Percentiles rank a stretch among this genome's conserved stretches.
phyloP scores from a whole-genome alignment of 2,113 vertebrate species.

The Micronisus gabar region DNA sequence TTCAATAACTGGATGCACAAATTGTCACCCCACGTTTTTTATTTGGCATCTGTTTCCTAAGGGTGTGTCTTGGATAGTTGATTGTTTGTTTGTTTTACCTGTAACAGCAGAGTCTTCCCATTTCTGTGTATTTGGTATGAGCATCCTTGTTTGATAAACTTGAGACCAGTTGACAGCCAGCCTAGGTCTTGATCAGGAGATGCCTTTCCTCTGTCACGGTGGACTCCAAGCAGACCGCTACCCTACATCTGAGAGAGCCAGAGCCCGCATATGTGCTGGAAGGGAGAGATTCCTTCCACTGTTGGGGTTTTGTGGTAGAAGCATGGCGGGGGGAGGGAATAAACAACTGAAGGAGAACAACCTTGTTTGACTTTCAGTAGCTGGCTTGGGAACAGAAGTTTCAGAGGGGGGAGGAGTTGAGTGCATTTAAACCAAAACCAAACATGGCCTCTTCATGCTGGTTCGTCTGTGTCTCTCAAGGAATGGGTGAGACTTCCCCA shows the following conservation, averaged over 20 bases:
- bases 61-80: neutral
- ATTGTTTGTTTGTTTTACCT: neutral
- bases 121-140: neutral
- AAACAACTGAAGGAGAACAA: neutral
- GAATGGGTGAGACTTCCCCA: neutral
- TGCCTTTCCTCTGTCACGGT: neutral
- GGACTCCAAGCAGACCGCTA: neutral
- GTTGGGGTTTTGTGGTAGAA: neutral
- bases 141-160: neutral
- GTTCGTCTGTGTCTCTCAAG: neutral
- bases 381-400: neutral
- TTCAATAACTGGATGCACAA: neutral
- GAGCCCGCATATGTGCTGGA: fast-evolving
- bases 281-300: neutral
- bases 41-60: neutral
- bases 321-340: too few relatives aligned
- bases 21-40: neutral
- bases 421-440: neutral
- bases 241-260: neutral
- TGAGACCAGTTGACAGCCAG: neutral
- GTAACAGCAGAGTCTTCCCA: neutral
- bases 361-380: neutral
- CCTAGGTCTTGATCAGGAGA: neutral
- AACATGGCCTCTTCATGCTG: neutral
- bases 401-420: neutral